A percentile compares a stretch with the other conserved stretches of the same genome.
These are phyloP conservation scores for Poliocrania exsul DNA, from an alignment of 2,797 vertebrate species.

Conservation along the genomic window DNA sequence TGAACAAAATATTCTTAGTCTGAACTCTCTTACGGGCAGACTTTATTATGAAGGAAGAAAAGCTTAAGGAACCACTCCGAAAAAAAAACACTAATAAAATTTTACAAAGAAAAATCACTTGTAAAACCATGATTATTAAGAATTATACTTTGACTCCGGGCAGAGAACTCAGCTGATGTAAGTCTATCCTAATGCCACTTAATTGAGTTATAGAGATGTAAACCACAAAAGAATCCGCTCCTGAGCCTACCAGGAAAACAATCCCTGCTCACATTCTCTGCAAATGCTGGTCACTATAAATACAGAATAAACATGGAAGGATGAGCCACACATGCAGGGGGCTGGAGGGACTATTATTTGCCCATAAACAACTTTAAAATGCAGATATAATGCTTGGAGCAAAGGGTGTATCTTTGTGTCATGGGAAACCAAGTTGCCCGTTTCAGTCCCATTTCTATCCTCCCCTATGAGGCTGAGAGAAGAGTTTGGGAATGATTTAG, in stretches of 20 bases:
- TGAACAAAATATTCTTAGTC: neutral
- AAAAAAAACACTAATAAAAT: slow-evolving; percentile 33
- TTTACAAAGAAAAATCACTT: slow-evolving; percentile 25
- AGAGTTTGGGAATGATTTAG: neutral
- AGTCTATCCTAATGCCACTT: slow-evolving; percentile 52
- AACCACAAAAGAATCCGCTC: neutral
- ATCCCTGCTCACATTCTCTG: neutral
- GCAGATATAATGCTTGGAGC: neutral
- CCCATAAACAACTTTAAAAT: neutral
- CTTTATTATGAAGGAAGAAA: neutral
- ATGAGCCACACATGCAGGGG: neutral
- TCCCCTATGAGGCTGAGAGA: neutral
- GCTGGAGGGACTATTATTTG: neutral
- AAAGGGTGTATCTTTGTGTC: neutral
- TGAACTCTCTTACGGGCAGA: neutral
- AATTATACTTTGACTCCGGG: neutral
- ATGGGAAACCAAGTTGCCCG: neutral
- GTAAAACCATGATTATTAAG: slow-evolving; percentile 24
- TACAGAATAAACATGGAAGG: neutral
- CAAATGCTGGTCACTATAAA: slow-evolving; percentile 23
- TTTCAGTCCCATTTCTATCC: accelerated
- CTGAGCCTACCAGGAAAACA: slow-evolving; percentile 16
- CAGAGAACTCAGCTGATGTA: slow-evolving; percentile 35
- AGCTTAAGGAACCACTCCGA: slow-evolving; percentile 11
- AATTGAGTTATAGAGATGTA: slow-evolving; percentile 52